Conservation (phyloP, 2,888 invertebrate species). For the Tetropium fuscum region DNA sequence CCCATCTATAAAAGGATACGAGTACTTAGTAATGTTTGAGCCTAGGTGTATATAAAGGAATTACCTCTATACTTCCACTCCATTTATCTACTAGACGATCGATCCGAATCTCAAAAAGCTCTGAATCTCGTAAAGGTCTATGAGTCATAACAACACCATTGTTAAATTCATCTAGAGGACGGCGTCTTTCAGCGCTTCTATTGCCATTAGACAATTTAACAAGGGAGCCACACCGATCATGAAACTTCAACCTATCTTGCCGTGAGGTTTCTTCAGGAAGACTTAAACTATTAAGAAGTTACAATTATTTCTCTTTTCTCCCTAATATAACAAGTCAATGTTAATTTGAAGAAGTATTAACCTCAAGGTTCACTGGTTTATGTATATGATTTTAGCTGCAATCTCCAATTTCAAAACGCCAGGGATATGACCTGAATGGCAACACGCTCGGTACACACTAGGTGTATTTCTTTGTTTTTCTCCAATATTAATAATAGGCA, state of each 20-base stretch:
- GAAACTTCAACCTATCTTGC: conserved; percentile 82
- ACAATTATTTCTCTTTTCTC: conserved; percentile 4
- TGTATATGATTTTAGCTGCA: too few species aligned
- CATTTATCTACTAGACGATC: conserved; percentile 94
- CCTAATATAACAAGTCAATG: too few species aligned
- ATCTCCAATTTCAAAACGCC: too few species aligned
- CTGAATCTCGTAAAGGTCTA: conserved; percentile 86
- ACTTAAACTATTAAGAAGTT: conserved; percentile 53
- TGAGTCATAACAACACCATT: conserved; percentile 97
- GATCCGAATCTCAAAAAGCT: conserved; percentile 94
- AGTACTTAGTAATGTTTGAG: neutral
- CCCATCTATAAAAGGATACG: conserved; percentile 73
- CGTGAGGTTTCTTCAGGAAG: conserved; percentile 60
- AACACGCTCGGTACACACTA: too few species aligned
- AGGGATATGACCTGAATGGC: too few species aligned
- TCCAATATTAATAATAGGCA: too few species aligned
- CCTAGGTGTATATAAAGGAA: neutral
- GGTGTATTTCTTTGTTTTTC: too few species aligned
- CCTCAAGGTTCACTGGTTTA: too few species aligned
- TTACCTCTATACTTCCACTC: conserved; percentile 91
- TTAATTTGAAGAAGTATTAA: too few species aligned
- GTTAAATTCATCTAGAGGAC: conserved; percentile 94
- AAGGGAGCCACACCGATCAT: conserved; percentile 88
- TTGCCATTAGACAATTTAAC: conserved; percentile 87
- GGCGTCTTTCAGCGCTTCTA: conserved; percentile 86